Conservation (phyloP, 2,888 invertebrate species). For the Actias luna region DNA sequence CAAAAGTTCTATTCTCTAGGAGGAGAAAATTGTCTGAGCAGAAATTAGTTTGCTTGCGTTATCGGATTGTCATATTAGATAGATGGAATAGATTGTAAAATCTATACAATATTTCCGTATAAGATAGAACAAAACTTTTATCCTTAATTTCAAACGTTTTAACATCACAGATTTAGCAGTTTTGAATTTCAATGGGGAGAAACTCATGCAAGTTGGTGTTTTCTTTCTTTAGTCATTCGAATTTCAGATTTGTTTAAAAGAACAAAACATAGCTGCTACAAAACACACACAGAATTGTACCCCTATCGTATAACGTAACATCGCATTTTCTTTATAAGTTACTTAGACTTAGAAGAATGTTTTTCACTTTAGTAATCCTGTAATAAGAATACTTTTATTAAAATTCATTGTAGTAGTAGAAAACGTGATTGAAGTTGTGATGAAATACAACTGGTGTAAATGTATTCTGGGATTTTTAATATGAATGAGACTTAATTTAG, state of each 20-base stretch:
- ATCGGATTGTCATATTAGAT: too few relatives aligned
- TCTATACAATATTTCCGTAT: neutral
- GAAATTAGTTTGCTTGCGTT: neutral
- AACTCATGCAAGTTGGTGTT: conserved; percentile 6
- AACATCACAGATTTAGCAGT: conserved; percentile 3
- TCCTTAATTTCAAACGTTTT: neutral
- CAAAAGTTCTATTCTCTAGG: too few relatives aligned
- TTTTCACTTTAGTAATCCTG: neutral
- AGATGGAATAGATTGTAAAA: too few relatives aligned
- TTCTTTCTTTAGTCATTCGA: conserved; percentile 4
- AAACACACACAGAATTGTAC: neutral
- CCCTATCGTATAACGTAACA: neutral
- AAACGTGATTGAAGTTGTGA: neutral
- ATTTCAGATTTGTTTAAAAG: conserved; percentile 10
- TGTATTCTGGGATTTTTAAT: neutral
- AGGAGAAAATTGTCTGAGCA: too few relatives aligned
- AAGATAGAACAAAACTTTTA: neutral
- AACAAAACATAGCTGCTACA: neutral
- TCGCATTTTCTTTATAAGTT: neutral
- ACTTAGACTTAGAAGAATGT: neutral
- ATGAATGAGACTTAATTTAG: neutral
- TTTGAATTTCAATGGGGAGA: neutral
- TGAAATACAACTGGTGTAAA: neutral
- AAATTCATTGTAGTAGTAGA: neutral
- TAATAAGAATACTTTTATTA: neutral